Evolutionary conservation across 2,888 invertebrate species (phyloP), one percentile per base, ranked within the genome.

Genomic region (Callyntrura guangdongensis): DNA sequence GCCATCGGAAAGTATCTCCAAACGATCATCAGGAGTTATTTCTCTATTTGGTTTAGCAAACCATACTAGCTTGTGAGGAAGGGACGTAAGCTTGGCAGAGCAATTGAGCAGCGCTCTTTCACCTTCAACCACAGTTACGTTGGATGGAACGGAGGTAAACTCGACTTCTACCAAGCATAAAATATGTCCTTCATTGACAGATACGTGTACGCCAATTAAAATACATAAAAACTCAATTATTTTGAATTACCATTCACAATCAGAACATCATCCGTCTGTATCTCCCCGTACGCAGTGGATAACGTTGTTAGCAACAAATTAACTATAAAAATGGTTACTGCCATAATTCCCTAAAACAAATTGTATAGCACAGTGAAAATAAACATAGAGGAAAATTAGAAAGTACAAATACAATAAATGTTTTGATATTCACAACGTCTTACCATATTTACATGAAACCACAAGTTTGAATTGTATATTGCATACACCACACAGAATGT

Each of bases 71-170:
- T 86, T 64, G 61, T 88, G 84, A 3, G 83, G 56, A 2, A 85
- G 36, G 36, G 36, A 86, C 11, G 64, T 86, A 27, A 87, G 17
- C 8, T 74, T 53, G 20, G 91, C 90, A 9, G 94, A 92, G 69
- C 94, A 94, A 77, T 93, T 93, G 2, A 94, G 86, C 0, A 92
- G 77, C 14, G 93, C 94, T n/a, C 64, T 83, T 1, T 91, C 91
- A 0, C 93, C 93, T 47, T 89, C 89, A 5, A 91, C 36, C 5
- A 86, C 93, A 14, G 92, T 93, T 0, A 90, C 59, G 77, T 93
- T 93, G n/a, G 90, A 74, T 14, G 93, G 92, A 49, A 92, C 93
- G 20, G 91, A 74, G 0, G 91, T 89, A 47, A 93, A 91, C 36
- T 89, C 89, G 0, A 89, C 86, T 61, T 90, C 90, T 89, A 47